Conservation (phyloP, 2,113 vertebrate genomes). For the Eulemur macaco region DNA sequence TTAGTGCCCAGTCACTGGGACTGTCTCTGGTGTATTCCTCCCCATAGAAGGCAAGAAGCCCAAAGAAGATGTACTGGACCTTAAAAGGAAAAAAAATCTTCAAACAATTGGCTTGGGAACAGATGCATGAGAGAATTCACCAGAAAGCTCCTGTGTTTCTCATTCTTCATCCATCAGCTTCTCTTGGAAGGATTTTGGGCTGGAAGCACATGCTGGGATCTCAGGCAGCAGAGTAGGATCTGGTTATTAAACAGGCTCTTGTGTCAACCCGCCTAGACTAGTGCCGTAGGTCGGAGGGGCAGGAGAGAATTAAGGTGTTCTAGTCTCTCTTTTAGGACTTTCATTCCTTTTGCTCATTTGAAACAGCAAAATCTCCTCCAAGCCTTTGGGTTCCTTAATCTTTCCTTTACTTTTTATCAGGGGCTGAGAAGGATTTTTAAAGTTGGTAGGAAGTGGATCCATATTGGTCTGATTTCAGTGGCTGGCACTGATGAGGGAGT, state of each 20-base stretch:
- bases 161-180: constrained; percentile 54
- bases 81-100: constrained; percentile 58
- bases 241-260: not conserved
- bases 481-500: not conserved
- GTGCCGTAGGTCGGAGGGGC: too few relatives aligned
- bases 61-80: constrained; percentile 52
- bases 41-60: constrained; percentile 27
- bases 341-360: not conserved
- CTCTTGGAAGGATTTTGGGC: not conserved
- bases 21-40: not conserved
- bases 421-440: not conserved
- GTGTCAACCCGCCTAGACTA: not conserved
- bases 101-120: constrained; percentile 73
- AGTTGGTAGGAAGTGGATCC: not conserved
- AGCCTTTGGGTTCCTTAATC: not conserved
- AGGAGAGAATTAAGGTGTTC: not conserved
- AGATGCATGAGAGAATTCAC: constrained; percentile 53
- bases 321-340: not conserved
- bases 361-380: not conserved
- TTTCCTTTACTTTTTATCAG: not conserved
- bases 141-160: constrained; percentile 62
- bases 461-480: not conserved
- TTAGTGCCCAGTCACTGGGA: constrained; percentile 20
- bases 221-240: not conserved
- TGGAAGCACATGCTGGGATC: not conserved